Base-by-base conservation (phyloP, 2,888 invertebrate genomes). In the Agrilus mali region DNA sequence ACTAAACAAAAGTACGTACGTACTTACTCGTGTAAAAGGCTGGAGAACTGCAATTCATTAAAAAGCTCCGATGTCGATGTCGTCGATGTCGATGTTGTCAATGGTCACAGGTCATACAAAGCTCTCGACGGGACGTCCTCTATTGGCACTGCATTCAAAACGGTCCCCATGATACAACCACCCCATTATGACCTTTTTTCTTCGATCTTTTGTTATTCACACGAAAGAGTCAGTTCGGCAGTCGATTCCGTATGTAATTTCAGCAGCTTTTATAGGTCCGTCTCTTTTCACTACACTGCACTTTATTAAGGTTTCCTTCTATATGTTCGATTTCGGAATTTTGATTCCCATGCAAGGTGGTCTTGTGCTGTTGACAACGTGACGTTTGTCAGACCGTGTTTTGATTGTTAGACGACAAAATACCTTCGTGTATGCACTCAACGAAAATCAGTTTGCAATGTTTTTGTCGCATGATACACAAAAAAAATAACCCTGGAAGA, bases 71-170 rank as follows among this genome's bases (percentile, higher is more conserved):
- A 50, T 60, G 61, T 63, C 63, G 59, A 63, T 61, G 56, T 52
- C 57, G 61, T n/a, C n/a, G n/a, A n/a, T n/a, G n/a, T 63, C 63
- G 59, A 63, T 61, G 56, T 52, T 56, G 61, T 63, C 63, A 62
- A 63, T 63, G 61, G 57, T 52, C 43, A 52, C 59, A 59, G 59
- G 58, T 58, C 58, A 50, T 51, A 54, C 54, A 57, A 59, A 55
- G 55, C 56, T 44, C 27, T 27, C 62, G 54, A 57, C 60, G 52
- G 59, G 63, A 55, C 48, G 53, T 49, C 52, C 60, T 53, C 57
- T 63, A 60, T 60, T 56, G 60, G 59, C 58, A 60, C 56, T 59
- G 55, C 50, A 56, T 58, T 57, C 55, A 52, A 49, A 42, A 52
- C 55, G 55, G 22, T 53, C 63, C 63, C 61, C 64, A 57, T 56